Conservation (phyloP, 2,888 invertebrate species). For the Tetramorium bicarinatum region DNA sequence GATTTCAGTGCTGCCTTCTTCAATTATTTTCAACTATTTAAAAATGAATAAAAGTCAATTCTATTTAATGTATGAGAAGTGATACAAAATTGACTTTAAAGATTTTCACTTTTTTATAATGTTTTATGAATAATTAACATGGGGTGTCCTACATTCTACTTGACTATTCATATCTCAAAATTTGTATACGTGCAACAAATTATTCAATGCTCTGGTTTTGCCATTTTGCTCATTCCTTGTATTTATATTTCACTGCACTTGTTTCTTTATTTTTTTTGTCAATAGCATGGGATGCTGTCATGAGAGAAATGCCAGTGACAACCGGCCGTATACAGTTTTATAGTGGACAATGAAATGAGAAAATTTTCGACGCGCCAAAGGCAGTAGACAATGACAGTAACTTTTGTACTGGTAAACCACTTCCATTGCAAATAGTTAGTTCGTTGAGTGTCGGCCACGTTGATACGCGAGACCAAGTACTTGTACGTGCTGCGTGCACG, state of each 20-base stretch:
- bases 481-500: neutral
- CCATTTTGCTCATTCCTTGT: neutral
- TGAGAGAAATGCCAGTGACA: constrained; percentile 85
- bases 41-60: too few species aligned
- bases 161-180: too few species aligned
- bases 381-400: constrained; percentile 63
- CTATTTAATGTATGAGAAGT: too few species aligned
- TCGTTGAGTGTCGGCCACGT: constrained; percentile 60
- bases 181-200: too few species aligned
- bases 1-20: too few species aligned
- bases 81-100: too few species aligned
- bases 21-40: too few species aligned
- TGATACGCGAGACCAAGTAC: constrained; percentile 64
- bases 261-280: constrained; percentile 56
- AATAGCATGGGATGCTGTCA: constrained; percentile 92
- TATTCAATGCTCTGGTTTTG: neutral
- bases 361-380: constrained; percentile 49
- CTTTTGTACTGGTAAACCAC: constrained; percentile 72
- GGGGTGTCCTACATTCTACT: too few species aligned
- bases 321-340: constrained; percentile 88
- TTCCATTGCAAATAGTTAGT: constrained; percentile 64
- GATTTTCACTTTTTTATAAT: too few species aligned
- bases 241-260: neutral
- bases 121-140: too few species aligned
- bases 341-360: constrained; percentile 87